These are phyloP conservation scores for Mungos mungo DNA, from an alignment of 2,113 vertebrate genomes.

Conservation along the genomic window DNA sequence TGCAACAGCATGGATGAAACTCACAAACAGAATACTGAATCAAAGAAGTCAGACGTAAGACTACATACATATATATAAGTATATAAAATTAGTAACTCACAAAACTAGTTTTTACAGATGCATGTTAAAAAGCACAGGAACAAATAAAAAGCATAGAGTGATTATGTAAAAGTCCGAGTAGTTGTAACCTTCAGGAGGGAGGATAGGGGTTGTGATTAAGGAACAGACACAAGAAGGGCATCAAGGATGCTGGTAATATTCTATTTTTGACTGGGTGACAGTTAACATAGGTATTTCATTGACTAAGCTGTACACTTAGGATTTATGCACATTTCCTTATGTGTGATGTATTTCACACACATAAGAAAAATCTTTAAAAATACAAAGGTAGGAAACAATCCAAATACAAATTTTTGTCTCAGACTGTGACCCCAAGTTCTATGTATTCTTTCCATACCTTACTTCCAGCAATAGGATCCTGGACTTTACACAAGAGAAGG, in stretches of 20 bases:
- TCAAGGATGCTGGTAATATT: neutral
- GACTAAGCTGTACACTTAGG: neutral
- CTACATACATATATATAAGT: neutral
- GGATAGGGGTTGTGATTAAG: conserved; percentile 2
- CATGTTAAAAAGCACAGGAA: neutral
- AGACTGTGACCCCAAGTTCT: neutral
- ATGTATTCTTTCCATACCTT: conserved; percentile 36
- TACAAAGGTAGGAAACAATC: neutral
- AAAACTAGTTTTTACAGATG: neutral
- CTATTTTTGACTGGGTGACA: conserved; percentile 20
- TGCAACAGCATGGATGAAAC: neutral
- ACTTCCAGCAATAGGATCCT: neutral
- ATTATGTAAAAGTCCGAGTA: neutral
- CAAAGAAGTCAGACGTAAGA: conserved; percentile 4
- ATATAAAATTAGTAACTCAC: neutral
- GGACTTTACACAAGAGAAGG: neutral
- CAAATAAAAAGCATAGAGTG: conserved; percentile 15
- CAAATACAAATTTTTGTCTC: neutral
- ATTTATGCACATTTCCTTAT: conserved; percentile 7
- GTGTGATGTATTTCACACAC: neutral
- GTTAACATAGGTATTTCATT: neutral
- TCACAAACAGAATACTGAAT: neutral
- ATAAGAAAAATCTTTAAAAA: conserved; percentile 24
- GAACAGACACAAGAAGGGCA: neutral
- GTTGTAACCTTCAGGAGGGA: neutral